Evolutionary conservation across 2,113 vertebrate genomes (phyloP), one percentile per base, ranked within the genome.

Genomic region (Euleptes europaea): DNA sequence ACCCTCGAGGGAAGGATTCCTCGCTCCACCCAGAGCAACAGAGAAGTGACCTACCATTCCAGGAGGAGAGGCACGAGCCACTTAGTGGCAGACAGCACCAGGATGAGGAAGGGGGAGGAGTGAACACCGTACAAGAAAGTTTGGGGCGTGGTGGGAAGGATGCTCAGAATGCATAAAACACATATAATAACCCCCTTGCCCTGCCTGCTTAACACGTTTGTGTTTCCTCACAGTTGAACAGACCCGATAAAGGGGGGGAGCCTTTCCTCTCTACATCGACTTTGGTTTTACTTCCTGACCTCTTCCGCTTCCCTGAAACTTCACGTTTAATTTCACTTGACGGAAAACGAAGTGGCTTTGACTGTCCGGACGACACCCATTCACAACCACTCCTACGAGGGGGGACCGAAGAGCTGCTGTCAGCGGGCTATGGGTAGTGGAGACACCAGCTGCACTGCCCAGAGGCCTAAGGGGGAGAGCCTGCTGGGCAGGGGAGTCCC

Each of bases 251-350:
- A 79, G 54, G n/a, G 76, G n/a, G 54, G n/a, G 76, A 23, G n/a
- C 21, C 23, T 35, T 49, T 40, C 69, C 76, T 72, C 67, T 80
- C 40, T 28, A 13, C 10, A 11, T 85, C 63, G 21, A 79, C 69
- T 54, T 73, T 85, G 84, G 77, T 80, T 85, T 79, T 65, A 79
- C 47, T 85, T 80, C 84, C 69, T 85, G 84, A 80, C 67, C 76
- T 80, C 66, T 54, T 78, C 69, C 84, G 28, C 77, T 85, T 73
- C 70, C 84, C 84, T 85, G 77, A 71, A 72, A 65, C 54, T 60
- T 79, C 84, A 85, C 76, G 42, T 85, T 85, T 85, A 85, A 80
- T 85, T 85, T 85, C 84, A 80, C 67, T 54, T 66, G 77, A 72
- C 70, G 84, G 77, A 79, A 69, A 79, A 72, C 35, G 67, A 85